Base-by-base conservation (phyloP, 2,888 invertebrate genomes). In the Leuctra nigra region DNA sequence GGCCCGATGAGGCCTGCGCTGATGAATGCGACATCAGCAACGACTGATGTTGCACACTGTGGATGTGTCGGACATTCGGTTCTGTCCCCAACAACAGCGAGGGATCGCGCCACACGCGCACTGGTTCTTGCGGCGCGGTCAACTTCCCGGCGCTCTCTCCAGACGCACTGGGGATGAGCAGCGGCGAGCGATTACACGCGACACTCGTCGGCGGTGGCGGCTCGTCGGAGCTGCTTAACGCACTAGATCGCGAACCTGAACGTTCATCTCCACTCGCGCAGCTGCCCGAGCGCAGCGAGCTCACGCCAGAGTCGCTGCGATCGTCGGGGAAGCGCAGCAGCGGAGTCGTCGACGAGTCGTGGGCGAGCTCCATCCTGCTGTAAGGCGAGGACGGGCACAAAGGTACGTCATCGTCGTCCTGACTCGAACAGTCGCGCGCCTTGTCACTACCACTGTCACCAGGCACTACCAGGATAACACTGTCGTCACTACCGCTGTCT, bases 151-250 rank as follows among this genome's bases (percentile, higher is more conserved):
- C 20, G 53, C 24, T 9, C 20, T 16, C 44, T 16, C 20, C 20
- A 20, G 39, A 16, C 2, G 44, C 44, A n/a, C 23, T 16, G 20
- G 20, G 36, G 52, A 46, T 55, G 58, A 44, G 23, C 44, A 44
- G n/a, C 44, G 44, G 54, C 41, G 58, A 44, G 18, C 60, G 54
- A 59, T 58, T 55, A 60, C 56, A 59, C 48, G 53, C 57, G 54
- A 44, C 50, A 50, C 36, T n/a, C 56, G 55, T 39, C 55, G 60
- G 55, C 44, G 75, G 75, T 66, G 74, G 79, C 66, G 82, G 81
- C 74, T 84, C 84, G 74, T 84, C 85, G 70, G 83, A 81, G 75
- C 80, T 80, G 70, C 85, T 86, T 71, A 86, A 78, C 71, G 86
- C 86, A 73, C 84, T 84, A 72, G 79, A 79, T 61, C 86, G 80